Conservation (phyloP, 2,113 vertebrate species). For the Myxocyprinus asiaticus region DNA sequence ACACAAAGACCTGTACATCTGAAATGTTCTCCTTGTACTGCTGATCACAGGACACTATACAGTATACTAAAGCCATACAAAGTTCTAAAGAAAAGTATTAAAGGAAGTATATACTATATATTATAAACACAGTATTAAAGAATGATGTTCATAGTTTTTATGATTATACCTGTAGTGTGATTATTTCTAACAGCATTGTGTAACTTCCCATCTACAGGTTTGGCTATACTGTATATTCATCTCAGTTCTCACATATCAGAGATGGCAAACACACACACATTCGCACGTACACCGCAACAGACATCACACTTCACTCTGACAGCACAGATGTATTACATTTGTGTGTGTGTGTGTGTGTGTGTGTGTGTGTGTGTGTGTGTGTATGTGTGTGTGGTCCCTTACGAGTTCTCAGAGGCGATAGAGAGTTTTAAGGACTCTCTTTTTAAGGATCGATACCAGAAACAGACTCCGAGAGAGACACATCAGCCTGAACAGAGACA, state of each 20-base stretch:
- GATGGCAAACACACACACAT: not conserved
- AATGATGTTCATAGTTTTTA: no score
- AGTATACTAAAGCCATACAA: no score
- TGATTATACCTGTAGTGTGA: no score
- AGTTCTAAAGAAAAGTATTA: no score
- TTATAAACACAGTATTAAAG: no score
- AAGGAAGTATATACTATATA: no score
- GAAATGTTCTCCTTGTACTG: no score
- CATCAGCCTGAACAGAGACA: not conserved
- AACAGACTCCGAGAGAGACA: slow-evolving; percentile 9
- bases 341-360: slow-evolving; percentile 27
- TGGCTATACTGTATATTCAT: not conserved
- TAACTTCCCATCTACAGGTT: not conserved
- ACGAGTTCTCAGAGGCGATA: slow-evolving; percentile 2
- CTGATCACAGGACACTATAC: no score
- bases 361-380: not conserved
- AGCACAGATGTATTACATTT: not conserved
- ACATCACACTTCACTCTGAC: no score
- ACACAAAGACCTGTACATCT: no score
- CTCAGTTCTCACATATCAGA: not conserved
- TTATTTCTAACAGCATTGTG: not conserved
- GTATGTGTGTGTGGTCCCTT: slow-evolving; percentile 5
- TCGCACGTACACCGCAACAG: no score
- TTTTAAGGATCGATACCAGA: slow-evolving; percentile 16
- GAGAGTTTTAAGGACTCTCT: slow-evolving; percentile 12